These are phyloP conservation scores for Hetaerina titia DNA, from an alignment of 2,888 invertebrate genomes.

Conservation along the genomic window DNA sequence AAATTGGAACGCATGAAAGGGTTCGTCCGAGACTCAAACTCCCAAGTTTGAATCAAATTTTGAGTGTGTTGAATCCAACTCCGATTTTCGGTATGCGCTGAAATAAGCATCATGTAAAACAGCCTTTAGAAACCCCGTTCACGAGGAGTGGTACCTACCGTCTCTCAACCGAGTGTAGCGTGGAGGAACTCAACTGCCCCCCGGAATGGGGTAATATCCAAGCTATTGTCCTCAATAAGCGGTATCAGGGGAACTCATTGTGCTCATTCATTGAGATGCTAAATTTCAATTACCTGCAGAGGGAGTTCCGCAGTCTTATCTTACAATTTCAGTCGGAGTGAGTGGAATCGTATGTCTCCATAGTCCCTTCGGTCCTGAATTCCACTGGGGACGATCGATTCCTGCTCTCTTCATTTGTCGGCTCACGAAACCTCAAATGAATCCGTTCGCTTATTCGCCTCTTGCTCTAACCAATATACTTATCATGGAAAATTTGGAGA, in stretches of 20 bases:
- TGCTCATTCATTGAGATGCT: neutral
- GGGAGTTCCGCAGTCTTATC: neutral
- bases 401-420: neutral
- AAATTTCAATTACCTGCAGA: constrained; percentile 17
- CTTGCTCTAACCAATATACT: neutral
- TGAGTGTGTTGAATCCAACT: too few relatives aligned
- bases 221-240: constrained; percentile 17
- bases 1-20: too few relatives aligned
- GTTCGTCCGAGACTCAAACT: too few relatives aligned
- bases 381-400: neutral
- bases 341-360: neutral
- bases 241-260: neutral
- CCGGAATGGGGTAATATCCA: neutral
- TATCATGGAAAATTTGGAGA: too few relatives aligned
- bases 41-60: too few relatives aligned
- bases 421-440: neutral
- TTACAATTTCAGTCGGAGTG: neutral
- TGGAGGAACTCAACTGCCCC: neutral
- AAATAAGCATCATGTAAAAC: too few relatives aligned
- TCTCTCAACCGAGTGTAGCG: neutral
- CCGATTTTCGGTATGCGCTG: too few relatives aligned
- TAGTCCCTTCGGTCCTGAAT: neutral
- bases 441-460: neutral
- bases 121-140: neutral
- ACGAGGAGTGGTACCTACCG: neutral